These are phyloP conservation scores for Buceros bicornis DNA, from an alignment of 2,797 vertebrate species.

Conservation along the genomic window DNA sequence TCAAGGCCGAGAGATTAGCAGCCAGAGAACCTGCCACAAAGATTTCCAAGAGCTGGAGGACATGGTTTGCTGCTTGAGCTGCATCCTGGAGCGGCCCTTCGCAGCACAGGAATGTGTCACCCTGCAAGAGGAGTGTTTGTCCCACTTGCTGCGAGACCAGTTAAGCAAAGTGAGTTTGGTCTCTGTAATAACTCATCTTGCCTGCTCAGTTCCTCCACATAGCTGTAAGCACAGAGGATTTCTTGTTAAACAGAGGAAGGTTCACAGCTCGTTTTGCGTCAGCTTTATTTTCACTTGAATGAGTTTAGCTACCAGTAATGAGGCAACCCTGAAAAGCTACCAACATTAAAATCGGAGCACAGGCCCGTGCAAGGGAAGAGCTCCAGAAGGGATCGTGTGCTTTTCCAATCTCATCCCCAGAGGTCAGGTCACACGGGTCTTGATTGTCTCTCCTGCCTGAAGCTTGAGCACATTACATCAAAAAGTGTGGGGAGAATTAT, in stretches of 20 bases:
- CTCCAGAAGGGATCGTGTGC: fast-evolving
- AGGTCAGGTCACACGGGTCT: not conserved
- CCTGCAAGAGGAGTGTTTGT: not conserved
- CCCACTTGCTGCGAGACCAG: not conserved
- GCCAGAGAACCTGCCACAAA: not conserved
- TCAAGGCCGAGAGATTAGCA: constrained; percentile 21
- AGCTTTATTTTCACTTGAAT: not conserved
- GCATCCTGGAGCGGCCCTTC: fast-evolving
- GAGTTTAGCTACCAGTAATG: not conserved
- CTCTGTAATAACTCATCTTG: not conserved
- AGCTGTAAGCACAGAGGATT: not conserved
- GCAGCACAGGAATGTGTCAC: fast-evolving
- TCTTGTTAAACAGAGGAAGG: not conserved
- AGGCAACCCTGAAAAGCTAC: not conserved
- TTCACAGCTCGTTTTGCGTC: not conserved
- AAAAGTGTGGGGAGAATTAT: not conserved
- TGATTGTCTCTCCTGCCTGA: not conserved
- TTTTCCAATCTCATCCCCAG: not conserved
- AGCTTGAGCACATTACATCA: not conserved
- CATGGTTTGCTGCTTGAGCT: not conserved
- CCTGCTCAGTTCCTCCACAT: not conserved
- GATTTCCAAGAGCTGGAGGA: not conserved
- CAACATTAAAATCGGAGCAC: not conserved
- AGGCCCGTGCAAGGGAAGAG: not conserved
- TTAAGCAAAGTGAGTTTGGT: not conserved